A percentile compares a stretch with the other conserved stretches of the same genome.
Conservation (phyloP, 2,113 vertebrate genomes). For the Cephalophus harveyi region DNA sequence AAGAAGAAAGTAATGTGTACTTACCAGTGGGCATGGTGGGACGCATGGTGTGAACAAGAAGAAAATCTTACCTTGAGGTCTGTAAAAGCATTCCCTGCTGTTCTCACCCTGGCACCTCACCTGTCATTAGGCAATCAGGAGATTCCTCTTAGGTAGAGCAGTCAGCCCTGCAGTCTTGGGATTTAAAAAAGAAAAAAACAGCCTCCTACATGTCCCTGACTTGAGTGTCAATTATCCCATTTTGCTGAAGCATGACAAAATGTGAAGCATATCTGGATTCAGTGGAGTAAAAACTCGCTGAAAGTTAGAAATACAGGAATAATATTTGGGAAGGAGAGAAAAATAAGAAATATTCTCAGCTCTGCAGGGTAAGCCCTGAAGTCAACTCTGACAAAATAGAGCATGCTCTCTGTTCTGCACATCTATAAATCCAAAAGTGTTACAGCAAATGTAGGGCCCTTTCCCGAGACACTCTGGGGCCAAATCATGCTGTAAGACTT, state of each 20-base stretch:
- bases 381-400: neutral
- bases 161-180: neutral
- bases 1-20: neutral
- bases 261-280: slow-evolving; percentile 7
- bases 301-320: neutral
- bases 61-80: neutral
- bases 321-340: neutral
- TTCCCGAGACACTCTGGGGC: neutral
- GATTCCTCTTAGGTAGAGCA: neutral
- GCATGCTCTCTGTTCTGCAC: neutral
- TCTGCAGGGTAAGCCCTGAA: neutral
- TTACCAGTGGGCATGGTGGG: neutral
- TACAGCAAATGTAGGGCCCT: neutral
- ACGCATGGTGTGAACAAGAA: neutral
- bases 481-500: neutral
- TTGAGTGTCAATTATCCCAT: neutral
- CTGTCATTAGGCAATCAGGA: neutral
- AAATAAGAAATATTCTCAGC: neutral
- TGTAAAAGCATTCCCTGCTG: neutral
- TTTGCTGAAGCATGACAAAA: slow-evolving; percentile 35
- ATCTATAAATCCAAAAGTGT: neutral
- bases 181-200: neutral
- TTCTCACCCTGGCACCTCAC: neutral
- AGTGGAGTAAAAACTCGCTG: neutral
- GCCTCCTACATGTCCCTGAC: neutral